These are phyloP conservation scores for Drosophila setifemur DNA, from an alignment of 1,140 invertebrate species.

Conservation along the genomic window DNA sequence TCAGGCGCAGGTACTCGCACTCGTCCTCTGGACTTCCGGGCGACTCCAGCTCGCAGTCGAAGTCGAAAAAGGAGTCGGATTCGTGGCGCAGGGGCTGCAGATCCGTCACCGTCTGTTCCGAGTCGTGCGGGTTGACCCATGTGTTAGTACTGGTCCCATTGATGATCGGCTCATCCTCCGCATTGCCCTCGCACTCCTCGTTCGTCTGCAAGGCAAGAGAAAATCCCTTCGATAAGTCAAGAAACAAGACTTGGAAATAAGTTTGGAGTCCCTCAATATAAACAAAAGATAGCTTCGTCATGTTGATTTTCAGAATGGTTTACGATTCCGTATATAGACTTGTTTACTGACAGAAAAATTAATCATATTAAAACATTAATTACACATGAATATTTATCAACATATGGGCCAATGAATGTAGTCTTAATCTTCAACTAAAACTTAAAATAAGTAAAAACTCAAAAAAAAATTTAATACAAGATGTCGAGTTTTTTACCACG, in stretches of 20 bases:
- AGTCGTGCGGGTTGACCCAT: slow-evolving; percentile 67
- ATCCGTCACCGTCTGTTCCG: slow-evolving; percentile 76
- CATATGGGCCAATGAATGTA: too few relatives aligned
- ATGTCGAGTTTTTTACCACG: too few relatives aligned
- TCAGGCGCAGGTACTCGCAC: slow-evolving; percentile 82
- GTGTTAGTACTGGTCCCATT: slow-evolving; percentile 72
- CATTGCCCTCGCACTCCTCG: slow-evolving; percentile 57
- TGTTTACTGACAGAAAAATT: too few relatives aligned
- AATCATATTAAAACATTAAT: too few relatives aligned
- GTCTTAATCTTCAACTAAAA: too few relatives aligned
- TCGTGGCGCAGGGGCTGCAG: slow-evolving; percentile 82
- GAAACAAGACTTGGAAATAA: neutral
- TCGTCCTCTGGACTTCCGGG: slow-evolving; percentile 87
- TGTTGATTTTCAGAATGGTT: too few relatives aligned
- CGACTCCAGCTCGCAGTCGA: slow-evolving; percentile 85
- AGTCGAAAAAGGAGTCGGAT: slow-evolving; percentile 85
- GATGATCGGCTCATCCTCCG: slow-evolving; percentile 77
- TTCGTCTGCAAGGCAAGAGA: slow-evolving; percentile 44
- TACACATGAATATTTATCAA: too few relatives aligned
- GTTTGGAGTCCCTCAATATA: neutral
- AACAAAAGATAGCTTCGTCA: neutral
- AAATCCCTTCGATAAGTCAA: too few relatives aligned
- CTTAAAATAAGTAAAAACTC: too few relatives aligned
- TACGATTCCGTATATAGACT: too few relatives aligned
- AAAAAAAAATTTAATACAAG: too few relatives aligned